phyloP scores from a whole-genome alignment of 2,888 invertebrate genomes.

The Cephalotes varians region DNA sequence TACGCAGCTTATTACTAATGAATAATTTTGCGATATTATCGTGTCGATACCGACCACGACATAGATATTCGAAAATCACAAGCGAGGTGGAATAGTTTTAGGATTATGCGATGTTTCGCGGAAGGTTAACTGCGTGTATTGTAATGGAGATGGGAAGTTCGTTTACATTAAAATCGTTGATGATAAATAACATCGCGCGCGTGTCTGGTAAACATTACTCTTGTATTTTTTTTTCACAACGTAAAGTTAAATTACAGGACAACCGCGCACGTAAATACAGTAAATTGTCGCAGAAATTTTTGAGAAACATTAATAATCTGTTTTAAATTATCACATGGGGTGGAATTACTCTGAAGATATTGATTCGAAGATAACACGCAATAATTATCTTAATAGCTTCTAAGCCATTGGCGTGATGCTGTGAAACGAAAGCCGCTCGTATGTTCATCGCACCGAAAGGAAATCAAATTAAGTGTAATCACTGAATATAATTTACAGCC shows the following conservation, averaged over 20 bases:
- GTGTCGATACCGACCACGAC: neutral
- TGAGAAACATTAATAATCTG: neutral
- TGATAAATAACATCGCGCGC: neutral
- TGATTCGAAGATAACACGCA: conserved; percentile 2
- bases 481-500: conserved; percentile 15
- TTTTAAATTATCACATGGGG: neutral
- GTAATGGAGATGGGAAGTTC: conserved; percentile 38
- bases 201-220: neutral
- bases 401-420: neutral
- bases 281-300: neutral
- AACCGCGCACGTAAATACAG: neutral
- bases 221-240: neutral
- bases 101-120: neutral
- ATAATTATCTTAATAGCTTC: conserved; percentile 33
- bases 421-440: neutral
- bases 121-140: neutral
- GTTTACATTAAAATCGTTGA: neutral
- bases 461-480: conserved; percentile 35
- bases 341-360: neutral
- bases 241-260: neutral
- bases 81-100: conserved; percentile 16
- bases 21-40: conserved; percentile 37
- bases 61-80: conserved; percentile 10
- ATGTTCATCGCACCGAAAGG: neutral
- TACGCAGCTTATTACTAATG: conserved; percentile 34